Evolutionary conservation across 2,888 invertebrate species (phyloP), one percentile per base, ranked within the genome.

Genomic region (Eupithecia dodoneata): DNA sequence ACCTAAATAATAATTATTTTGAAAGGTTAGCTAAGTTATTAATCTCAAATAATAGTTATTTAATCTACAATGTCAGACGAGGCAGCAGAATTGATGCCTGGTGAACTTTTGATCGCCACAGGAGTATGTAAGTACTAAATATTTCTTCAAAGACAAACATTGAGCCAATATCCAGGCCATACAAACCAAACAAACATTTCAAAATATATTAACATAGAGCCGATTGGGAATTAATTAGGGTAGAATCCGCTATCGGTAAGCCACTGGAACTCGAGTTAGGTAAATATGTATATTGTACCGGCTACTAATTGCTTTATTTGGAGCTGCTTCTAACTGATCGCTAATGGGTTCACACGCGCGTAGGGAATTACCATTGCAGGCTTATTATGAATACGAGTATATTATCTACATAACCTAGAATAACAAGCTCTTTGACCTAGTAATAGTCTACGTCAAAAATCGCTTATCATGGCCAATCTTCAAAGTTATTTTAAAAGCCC

Each of bases 271-370:
- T 75, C 69, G 49, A 52, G 63, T 75, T 72, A 49, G 65, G 73
- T 73, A 73, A 73, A 30, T 63, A 63, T 12, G 30, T 63, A 73
- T 45, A 76, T 30, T 30, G 30, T 30, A 30, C 30, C 1, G 44
- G 66, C 63, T 73, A 45, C 70, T 76, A 76, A 76, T 76, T 74
- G 71, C 76, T 76, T 76, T 55, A 76, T 73, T 74, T 76, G n/a
- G 67, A 13, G 73, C 59, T 49, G 55, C 72, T 76, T 74, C 59
- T 73, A 70, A 71, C 42, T n/a, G 49, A 74, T 71, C 66, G 47
- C n/a, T 76, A 71, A 59, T 47, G 76, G 30, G 66, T 47, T 67
- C 15, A 63, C 30, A 12, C n/a, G 9, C 67, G 67, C 42, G n/a
- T 42, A 42, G n/a, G 45, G 67, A 67, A n/a, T 67, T 2, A 69